Percentiles rank a stretch among this genome's conserved stretches.
These are phyloP conservation scores for Lepidurus packardi DNA, from an alignment of 1,140 invertebrate species.

Conservation along the genomic window DNA sequence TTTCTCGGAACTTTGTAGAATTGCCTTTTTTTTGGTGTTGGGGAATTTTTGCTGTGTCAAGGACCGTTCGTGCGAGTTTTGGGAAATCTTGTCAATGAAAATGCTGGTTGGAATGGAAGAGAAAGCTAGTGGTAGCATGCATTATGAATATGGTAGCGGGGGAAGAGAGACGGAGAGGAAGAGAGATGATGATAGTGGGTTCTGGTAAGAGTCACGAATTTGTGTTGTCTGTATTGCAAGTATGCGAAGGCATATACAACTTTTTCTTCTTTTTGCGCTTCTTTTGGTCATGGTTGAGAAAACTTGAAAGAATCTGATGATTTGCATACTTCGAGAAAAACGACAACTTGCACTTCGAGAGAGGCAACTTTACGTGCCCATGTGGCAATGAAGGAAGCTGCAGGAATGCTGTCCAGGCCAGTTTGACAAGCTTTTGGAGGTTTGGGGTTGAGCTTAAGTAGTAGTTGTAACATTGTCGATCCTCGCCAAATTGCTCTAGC, in stretches of 20 bases:
- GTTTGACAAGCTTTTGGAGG: conserved; percentile 6
- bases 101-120: neutral
- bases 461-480: neutral
- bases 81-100: neutral
- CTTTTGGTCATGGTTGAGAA: conserved; percentile 19
- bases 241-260: neutral
- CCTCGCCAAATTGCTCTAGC: neutral
- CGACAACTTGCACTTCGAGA: conserved; percentile 15
- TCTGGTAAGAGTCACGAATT: conserved; percentile 2
- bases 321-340: conserved; percentile 10
- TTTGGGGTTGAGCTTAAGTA: neutral
- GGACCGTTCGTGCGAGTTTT: neutral
- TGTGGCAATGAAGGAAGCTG: conserved; percentile 12
- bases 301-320: conserved; percentile 10
- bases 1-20: neutral
- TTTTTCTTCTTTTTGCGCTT: neutral
- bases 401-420: conserved; percentile 13
- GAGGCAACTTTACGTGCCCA: conserved; percentile 3
- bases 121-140: neutral
- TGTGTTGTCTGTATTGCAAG: neutral
- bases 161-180: neutral
- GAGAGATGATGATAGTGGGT: neutral
- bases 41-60: neutral
- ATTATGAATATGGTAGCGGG: neutral
- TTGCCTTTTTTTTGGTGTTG: neutral